A percentile compares a stretch with the other conserved stretches of the same genome.
Evolutionary conservation across 2,888 invertebrate genomes (phyloP).

Genomic region (Pteria penguin): DNA sequence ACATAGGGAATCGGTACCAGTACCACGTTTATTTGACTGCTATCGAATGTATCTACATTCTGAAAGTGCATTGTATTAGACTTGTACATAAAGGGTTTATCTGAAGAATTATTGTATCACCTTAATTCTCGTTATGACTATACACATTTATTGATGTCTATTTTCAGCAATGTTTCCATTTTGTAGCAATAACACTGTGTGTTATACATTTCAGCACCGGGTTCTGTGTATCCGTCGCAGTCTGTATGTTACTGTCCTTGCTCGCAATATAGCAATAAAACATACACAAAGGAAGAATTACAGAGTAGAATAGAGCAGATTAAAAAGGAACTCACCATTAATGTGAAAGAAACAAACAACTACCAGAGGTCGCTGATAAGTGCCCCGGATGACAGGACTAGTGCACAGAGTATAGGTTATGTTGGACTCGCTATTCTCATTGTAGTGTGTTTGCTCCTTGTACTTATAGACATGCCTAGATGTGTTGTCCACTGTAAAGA

Average conservation of each 20-base stretch:
- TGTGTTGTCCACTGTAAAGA: neutral
- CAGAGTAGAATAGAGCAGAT: constrained; percentile 30
- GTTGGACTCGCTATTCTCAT: constrained; percentile 26
- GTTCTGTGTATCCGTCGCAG: neutral
- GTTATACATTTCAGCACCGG: too few relatives aligned
- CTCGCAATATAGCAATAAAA: constrained; percentile 8
- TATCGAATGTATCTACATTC: too few relatives aligned
- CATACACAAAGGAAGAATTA: constrained; percentile 26
- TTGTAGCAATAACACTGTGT: too few relatives aligned
- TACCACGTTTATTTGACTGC: too few relatives aligned
- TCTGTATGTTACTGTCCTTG: constrained; percentile 29
- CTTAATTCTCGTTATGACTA: too few relatives aligned
- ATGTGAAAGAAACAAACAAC: constrained; percentile 27
- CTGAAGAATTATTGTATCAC: too few relatives aligned
- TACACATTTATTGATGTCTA: too few relatives aligned
- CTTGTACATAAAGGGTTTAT: too few relatives aligned
- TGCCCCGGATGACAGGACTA: constrained; percentile 25
- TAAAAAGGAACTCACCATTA: constrained; percentile 24
- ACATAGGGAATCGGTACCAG: too few relatives aligned
- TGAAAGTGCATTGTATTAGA: too few relatives aligned
- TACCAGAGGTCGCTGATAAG: constrained; percentile 34
- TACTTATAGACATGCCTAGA: constrained; percentile 17
- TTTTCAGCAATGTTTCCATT: too few relatives aligned
- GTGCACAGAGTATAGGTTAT: constrained; percentile 32
- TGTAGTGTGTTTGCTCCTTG: constrained; percentile 4